Conservation (phyloP, 2,888 invertebrate genomes). For the Chironomus riparius region DNA sequence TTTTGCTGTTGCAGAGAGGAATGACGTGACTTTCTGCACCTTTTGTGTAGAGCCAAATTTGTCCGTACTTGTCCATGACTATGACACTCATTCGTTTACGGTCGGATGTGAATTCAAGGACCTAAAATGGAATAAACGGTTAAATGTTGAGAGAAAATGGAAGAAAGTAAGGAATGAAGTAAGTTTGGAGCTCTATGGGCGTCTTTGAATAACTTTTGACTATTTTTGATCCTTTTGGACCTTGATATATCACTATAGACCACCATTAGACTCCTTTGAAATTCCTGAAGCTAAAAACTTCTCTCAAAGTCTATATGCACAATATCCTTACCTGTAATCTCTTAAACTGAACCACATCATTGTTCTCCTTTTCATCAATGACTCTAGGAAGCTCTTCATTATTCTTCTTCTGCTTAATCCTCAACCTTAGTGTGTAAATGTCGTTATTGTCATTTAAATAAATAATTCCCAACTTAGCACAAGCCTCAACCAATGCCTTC, state of each 20-base stretch:
- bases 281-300: no score
- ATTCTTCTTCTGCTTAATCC: constrained; percentile 37
- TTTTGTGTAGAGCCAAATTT: constrained; percentile 66
- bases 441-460: constrained; percentile 62
- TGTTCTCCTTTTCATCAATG: constrained; percentile 37
- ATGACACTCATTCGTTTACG: constrained; percentile 89
- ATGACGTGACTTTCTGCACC: constrained; percentile 74
- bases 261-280: no score
- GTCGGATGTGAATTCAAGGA: constrained; percentile 81
- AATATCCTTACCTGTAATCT: constrained; percentile 50
- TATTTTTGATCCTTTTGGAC: no score
- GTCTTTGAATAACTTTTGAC: no score
- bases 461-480: constrained; percentile 66
- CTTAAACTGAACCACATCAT: constrained; percentile 47
- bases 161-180: no score
- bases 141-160: no score
- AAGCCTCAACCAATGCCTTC: constrained; percentile 83
- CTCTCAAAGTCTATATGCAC: no score
- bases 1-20: constrained; percentile 47
- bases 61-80: constrained; percentile 56
- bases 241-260: no score
- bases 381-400: constrained; percentile 34
- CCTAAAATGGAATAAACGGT: constrained; percentile 28
- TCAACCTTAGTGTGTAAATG: constrained; percentile 54
- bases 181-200: no score